A percentile compares a stretch with the other conserved stretches of the same genome.
Conservation (phyloP, 1,140 invertebrate genomes). For the Leucophenga varia region DNA sequence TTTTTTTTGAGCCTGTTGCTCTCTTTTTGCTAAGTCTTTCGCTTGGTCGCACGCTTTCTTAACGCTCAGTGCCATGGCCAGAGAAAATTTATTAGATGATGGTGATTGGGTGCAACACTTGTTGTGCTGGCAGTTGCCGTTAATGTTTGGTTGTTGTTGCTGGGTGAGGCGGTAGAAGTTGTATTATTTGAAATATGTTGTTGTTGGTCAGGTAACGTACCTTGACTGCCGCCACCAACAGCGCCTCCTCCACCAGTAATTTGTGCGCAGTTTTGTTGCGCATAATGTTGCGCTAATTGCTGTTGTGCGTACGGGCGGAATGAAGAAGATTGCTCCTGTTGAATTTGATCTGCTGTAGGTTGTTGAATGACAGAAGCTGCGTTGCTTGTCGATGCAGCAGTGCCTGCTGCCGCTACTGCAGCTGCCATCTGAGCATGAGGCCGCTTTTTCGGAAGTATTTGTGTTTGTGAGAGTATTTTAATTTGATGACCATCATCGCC, state of each 20-base stretch:
- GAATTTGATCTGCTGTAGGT: slow-evolving; percentile 32
- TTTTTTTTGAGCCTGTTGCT: slow-evolving; percentile 41
- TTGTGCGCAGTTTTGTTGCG: slow-evolving; percentile 47
- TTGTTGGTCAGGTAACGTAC: slow-evolving; percentile 55
- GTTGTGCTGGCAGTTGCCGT: slow-evolving; percentile 18
- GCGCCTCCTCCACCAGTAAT: slow-evolving; percentile 27
- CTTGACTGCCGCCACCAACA: slow-evolving; percentile 35
- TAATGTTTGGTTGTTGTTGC: slow-evolving; percentile 46
- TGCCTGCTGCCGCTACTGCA: slow-evolving; percentile 39
- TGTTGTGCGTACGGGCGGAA: slow-evolving; percentile 48
- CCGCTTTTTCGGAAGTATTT: slow-evolving; percentile 52
- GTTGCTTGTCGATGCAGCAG: slow-evolving; percentile 26
- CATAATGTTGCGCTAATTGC: slow-evolving; percentile 35
- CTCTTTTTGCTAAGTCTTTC: slow-evolving; percentile 9
- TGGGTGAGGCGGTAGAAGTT: slow-evolving; percentile 37
- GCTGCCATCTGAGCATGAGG: slow-evolving; percentile 52
- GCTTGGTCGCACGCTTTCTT: too few relatives aligned
- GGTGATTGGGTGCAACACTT: slow-evolving; percentile 41
- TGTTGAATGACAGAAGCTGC: slow-evolving; percentile 46
- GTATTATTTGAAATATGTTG: slow-evolving; percentile 41
- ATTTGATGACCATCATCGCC: slow-evolving; percentile 53
- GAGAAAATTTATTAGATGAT: slow-evolving; percentile 53
- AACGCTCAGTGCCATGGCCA: slow-evolving; percentile 42
- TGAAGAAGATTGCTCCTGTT: slow-evolving; percentile 30
- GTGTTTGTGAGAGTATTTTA: slow-evolving; percentile 55